These are phyloP conservation scores for Augochlorella aurata DNA, from an alignment of 2,888 invertebrate species.

Conservation along the genomic window DNA sequence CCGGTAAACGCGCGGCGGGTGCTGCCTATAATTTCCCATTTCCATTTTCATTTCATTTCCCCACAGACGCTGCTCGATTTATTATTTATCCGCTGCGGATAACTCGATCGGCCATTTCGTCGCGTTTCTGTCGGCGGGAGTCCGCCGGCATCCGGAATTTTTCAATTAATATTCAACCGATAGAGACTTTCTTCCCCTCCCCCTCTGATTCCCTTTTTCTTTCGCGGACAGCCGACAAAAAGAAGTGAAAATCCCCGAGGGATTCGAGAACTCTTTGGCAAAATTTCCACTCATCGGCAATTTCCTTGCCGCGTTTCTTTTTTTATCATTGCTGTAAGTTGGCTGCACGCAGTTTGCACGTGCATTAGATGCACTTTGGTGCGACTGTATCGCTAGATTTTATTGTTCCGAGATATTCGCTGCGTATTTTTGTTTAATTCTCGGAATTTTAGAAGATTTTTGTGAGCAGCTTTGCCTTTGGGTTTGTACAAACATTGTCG, in stretches of 20 bases:
- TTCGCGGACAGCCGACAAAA: background rate
- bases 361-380: background rate
- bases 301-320: background rate
- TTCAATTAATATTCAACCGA: slow-evolving; percentile 8
- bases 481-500: too few species aligned
- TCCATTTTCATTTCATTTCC: slow-evolving; percentile 28
- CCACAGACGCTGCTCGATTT: slow-evolving; percentile 12
- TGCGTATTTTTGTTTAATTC: too few species aligned
- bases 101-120: background rate
- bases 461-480: too few species aligned
- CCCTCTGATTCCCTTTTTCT: too few species aligned
- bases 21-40: slow-evolving; percentile 33
- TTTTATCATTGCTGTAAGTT: too few species aligned
- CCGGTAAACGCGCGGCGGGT: slow-evolving; percentile 1
- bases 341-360: background rate
- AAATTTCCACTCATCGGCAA: background rate
- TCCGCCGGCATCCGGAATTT: background rate
- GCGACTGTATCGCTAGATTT: too few species aligned
- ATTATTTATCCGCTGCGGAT: slow-evolving; percentile 16
- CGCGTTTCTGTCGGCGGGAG: background rate
- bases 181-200: background rate
- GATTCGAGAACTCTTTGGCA: background rate
- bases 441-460: too few species aligned
- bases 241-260: background rate
- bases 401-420: too few species aligned